Base-by-base conservation (phyloP, 2,113 vertebrate genomes). In the Dicaeum eximium region DNA sequence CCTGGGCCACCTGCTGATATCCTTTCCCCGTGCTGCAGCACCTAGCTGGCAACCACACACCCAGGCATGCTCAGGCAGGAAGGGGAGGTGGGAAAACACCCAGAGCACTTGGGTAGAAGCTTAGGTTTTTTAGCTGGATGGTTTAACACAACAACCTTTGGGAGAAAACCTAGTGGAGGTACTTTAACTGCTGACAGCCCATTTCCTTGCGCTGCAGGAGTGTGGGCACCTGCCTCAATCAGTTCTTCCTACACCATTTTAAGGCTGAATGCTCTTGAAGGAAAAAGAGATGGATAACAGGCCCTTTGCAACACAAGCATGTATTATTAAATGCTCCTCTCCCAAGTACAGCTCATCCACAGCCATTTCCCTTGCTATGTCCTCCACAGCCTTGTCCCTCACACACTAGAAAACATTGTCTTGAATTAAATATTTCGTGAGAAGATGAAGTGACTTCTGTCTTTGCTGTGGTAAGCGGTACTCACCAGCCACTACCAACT, bases 61-160 rank as follows among this genome's bases (percentile, higher is more conserved):
- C 16, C 0, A 0, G 70, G 42, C 48, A 31, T 0, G 2, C 62
- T 79, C 57, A 24, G 45, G 66, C 45, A 58, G 31, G 62, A 82
- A 35, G 33, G 79, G 60, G 40, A 66, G 28, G 54, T 47, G 37
- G 60, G 40, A 67, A 83, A 91, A 91, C 0, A 4, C 60, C 35
- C 1, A 0, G 23, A 0, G 0, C 0, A 0, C 42, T 69, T 45
- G 62, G 38, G 44, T 35, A 69, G 42, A 66, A 40, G 12, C 37
- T 50, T 35, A 24, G 19, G 13, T 23, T 89, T 89, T 81, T 89
- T 31, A 85, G 58, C 33, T 71, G 80, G 45, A 17, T 80, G 38
- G 14, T 42, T 82, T 85, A 82, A 58, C 33, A 87, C 58, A 72
- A 58, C 42, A 77, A 31, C 24, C 19, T 65, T 54, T 44, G 45